Percentiles rank a stretch among this genome's conserved stretches.
phyloP scores from a whole-genome alignment of 2,113 vertebrate species.

The Sialia sialis region DNA sequence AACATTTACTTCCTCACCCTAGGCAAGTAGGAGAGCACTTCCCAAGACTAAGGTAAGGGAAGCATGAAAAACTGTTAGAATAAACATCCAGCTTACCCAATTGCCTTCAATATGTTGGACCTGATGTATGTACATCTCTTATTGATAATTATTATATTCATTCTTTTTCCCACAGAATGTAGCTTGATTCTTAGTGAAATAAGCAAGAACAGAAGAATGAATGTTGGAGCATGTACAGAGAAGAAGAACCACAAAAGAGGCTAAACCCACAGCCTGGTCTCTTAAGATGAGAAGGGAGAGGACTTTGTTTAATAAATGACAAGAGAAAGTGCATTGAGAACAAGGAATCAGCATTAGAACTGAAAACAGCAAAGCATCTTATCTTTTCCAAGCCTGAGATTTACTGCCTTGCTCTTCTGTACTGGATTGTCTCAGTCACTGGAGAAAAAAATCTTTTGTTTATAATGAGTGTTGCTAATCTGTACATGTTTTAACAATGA shows the following conservation, averaged over 20 bases:
- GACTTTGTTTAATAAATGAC: not conserved
- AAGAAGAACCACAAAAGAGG: not conserved
- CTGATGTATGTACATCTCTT: not conserved
- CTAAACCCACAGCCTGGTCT: not conserved
- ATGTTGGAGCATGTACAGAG: not conserved
- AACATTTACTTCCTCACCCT: not conserved
- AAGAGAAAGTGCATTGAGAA: not conserved
- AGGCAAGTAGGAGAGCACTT: not conserved
- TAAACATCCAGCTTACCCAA: not conserved
- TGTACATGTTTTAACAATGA: not conserved
- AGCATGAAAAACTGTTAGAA: not conserved
- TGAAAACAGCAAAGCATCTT: not conserved
- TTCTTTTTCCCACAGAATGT: not conserved
- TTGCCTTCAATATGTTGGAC: not conserved
- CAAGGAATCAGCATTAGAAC: not conserved
- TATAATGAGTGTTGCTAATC: not conserved
- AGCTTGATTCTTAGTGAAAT: not conserved
- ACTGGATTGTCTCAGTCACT: not conserved
- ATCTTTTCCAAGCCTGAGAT: not conserved
- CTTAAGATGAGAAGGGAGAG: not conserved
- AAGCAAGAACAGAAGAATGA: not conserved
- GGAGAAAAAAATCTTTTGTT: not conserved
- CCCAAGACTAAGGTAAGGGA: not conserved
- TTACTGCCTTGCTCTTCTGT: not conserved
- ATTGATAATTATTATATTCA: not conserved